Percentiles rank a stretch among this genome's conserved stretches.
Evolutionary conservation across 2,797 vertebrate genomes (phyloP).

Genomic region (Remorina albescens): DNA sequence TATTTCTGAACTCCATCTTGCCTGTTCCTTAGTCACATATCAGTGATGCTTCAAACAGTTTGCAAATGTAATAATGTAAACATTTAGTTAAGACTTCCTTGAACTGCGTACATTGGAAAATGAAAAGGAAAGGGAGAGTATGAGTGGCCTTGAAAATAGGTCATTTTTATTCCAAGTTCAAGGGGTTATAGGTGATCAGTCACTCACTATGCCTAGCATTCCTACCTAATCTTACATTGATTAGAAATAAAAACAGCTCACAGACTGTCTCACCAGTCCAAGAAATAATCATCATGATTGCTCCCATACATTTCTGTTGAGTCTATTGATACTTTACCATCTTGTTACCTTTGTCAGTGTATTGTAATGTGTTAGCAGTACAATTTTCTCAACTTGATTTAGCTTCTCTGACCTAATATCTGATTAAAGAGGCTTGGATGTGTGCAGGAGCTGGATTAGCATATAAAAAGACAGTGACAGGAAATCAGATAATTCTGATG

Average conservation of each 20-base stretch:
- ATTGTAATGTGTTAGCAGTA: slow-evolving; percentile 52
- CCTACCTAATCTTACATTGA: not conserved
- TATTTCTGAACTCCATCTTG: slow-evolving; percentile 21
- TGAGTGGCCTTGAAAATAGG: not conserved
- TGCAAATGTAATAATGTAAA: slow-evolving; percentile 1
- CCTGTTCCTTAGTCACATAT: slow-evolving; percentile 12
- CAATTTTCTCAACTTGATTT: slow-evolving; percentile 67
- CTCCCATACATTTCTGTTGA: slow-evolving; percentile 10
- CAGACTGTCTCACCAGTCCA: not conserved
- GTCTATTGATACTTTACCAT: slow-evolving; percentile 34
- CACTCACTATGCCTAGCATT: not conserved
- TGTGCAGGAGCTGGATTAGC: slow-evolving; percentile 74
- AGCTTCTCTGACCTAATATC: slow-evolving; percentile 74
- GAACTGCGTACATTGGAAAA: not conserved
- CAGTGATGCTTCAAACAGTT: slow-evolving; percentile 4
- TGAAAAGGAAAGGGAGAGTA: slow-evolving; percentile 3
- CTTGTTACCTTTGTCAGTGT: slow-evolving; percentile 37
- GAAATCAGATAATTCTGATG: slow-evolving; percentile 72
- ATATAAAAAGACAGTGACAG: slow-evolving; percentile 80
- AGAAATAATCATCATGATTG: slow-evolving; percentile 15
- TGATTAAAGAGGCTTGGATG: slow-evolving; percentile 68
- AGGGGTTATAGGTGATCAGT: not conserved
- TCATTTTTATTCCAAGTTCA: not conserved
- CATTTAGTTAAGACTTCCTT: slow-evolving; percentile 22
- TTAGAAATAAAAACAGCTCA: not conserved